Conservation (phyloP, 2,888 invertebrate genomes). For the Alsophila aescularia region DNA sequence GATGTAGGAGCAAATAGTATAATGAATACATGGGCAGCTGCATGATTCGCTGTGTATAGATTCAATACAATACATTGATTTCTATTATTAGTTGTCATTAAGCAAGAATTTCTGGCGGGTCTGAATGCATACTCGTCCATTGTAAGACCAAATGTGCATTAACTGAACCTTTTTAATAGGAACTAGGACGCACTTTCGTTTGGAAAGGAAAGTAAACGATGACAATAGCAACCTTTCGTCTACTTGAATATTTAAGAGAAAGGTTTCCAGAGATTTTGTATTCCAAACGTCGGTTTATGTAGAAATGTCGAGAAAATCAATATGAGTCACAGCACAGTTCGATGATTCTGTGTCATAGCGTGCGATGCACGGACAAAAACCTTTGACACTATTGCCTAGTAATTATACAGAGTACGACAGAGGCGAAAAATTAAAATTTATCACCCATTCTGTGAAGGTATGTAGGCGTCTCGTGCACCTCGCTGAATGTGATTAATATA, state of each 20-base stretch:
- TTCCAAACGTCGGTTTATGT: conserved; percentile 33
- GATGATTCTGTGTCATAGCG: conserved; percentile 34
- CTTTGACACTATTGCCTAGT: conserved; percentile 38
- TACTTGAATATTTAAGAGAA: conserved; percentile 54
- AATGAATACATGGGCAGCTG: background rate
- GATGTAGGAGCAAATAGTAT: background rate
- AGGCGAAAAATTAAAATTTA: conserved; percentile 23
- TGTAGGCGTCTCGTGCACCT: background rate
- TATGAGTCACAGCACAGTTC: conserved; percentile 31
- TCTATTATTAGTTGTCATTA: conserved; percentile 33
- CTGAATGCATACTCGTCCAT: conserved; percentile 39
- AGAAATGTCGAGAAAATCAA: conserved; percentile 39
- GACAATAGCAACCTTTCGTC: conserved; percentile 57
- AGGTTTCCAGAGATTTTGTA: conserved; percentile 42
- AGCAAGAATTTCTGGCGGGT: conserved; percentile 26
- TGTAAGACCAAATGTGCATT: conserved; percentile 61
- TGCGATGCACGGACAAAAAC: conserved; percentile 34
- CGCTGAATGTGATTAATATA: conserved; percentile 8
- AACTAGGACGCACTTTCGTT: conserved; percentile 76
- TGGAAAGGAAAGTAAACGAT: conserved; percentile 70
- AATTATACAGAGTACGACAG: conserved; percentile 26
- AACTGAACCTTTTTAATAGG: conserved; percentile 59
- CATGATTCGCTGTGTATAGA: conserved; percentile 15
- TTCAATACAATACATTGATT: conserved; percentile 24
- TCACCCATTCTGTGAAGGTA: conserved; percentile 17